phyloP scores from a whole-genome alignment of 1,140 invertebrate genomes.

The Meloidogyne floridensis region DNA sequence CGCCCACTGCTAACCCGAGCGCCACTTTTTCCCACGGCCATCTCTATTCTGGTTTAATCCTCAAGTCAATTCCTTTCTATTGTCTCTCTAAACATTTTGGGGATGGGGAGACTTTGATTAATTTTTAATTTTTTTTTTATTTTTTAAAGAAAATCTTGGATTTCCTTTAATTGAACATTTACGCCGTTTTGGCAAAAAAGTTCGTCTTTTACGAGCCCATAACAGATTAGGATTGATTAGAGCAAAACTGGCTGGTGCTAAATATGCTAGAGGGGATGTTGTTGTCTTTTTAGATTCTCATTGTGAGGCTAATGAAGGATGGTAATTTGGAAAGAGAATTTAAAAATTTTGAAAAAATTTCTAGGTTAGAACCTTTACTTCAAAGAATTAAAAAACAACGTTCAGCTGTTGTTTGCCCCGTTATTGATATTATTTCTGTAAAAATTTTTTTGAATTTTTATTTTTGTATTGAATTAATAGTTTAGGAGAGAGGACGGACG shows the following conservation, averaged over 20 bases:
- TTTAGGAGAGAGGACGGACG: no score
- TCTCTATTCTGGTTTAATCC: no score
- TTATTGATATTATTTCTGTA: constrained; percentile 83
- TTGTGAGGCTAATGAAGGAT: constrained; percentile 83
- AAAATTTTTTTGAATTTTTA: not conserved
- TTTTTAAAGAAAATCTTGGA: constrained; percentile 71
- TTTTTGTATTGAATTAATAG: not conserved
- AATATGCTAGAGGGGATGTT: constrained; percentile 83
- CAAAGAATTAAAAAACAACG: constrained; percentile 79
- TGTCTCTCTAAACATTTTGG: no score
- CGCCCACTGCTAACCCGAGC: no score
- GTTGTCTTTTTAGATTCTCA: constrained; percentile 95
- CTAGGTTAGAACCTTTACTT: constrained; percentile 78
- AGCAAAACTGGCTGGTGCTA: constrained; percentile 78
- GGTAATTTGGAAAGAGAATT: constrained; percentile 42
- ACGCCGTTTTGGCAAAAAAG: constrained; percentile 65
- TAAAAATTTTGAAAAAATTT: constrained; percentile 21
- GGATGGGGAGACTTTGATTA: constrained; percentile 75
- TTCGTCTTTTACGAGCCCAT: constrained; percentile 77
- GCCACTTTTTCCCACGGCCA: no score
- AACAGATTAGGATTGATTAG: constrained; percentile 81
- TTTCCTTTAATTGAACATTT: constrained; percentile 79
- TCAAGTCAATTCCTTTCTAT: no score
- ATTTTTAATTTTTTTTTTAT: constrained; percentile 34
- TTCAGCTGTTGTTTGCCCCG: constrained; percentile 81